These are phyloP conservation scores for Epinotia ramella DNA, from an alignment of 2,888 invertebrate species.

Conservation along the genomic window DNA sequence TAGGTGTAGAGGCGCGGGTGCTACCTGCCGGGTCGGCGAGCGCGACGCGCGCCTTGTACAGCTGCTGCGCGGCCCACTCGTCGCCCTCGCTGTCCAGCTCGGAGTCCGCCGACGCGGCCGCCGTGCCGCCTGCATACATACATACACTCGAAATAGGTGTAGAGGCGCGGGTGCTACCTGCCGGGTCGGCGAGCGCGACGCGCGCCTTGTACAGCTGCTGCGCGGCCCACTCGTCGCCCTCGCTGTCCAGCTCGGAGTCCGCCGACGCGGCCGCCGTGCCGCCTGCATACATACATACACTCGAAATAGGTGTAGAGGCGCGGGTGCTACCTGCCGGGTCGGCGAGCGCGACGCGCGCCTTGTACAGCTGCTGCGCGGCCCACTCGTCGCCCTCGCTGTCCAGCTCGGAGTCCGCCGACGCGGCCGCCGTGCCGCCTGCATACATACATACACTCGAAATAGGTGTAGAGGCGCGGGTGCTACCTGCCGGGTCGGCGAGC, in stretches of 20 bases:
- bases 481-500: conserved; percentile 75
- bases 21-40: conserved; percentile 75
- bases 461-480: background rate
- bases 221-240: conserved; percentile 97
- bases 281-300: conserved; percentile 82
- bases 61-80: conserved; percentile 99
- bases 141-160: no score
- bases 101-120: conserved; percentile 86
- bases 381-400: conserved; percentile 95
- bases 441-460: background rate
- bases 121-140: conserved; percentile 89
- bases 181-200: conserved; percentile 73
- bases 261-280: conserved; percentile 89
- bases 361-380: conserved; percentile 98
- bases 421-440: conserved; percentile 91
- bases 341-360: conserved; percentile 88
- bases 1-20: no score
- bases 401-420: conserved; percentile 86
- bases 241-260: conserved; percentile 90
- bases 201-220: conserved; percentile 98
- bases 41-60: conserved; percentile 92
- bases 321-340: conserved; percentile 71
- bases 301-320: no score
- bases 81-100: conserved; percentile 92
- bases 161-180: conserved; percentile 54